These are phyloP conservation scores for Hybognathus amarus DNA, from an alignment of 2,797 vertebrate species.

Conservation along the genomic window DNA sequence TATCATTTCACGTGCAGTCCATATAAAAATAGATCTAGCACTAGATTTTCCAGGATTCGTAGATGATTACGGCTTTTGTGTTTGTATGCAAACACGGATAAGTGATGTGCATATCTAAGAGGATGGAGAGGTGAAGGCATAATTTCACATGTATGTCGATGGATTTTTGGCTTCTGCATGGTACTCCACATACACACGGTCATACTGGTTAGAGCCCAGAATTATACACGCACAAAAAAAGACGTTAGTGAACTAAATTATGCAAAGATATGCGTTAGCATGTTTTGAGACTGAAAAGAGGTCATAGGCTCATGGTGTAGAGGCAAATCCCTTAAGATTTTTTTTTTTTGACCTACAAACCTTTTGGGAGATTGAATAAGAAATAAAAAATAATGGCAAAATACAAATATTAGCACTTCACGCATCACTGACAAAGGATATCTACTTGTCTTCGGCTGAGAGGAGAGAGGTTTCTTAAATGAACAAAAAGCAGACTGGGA, in stretches of 20 bases:
- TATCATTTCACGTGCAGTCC: constrained; percentile 31
- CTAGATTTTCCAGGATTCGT: constrained; percentile 32
- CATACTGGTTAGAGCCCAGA: constrained; percentile 24
- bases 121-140: constrained; percentile 40
- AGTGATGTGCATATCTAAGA: constrained; percentile 38
- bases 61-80: neutral
- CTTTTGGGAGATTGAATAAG: constrained; percentile 25
- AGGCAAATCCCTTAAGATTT: constrained; percentile 37
- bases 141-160: constrained; percentile 32
- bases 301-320: constrained; percentile 44
- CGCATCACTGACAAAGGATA: constrained; percentile 37
- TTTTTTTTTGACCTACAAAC: constrained; percentile 29
- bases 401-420: constrained; percentile 46
- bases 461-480: constrained; percentile 23
- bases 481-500: constrained; percentile 29
- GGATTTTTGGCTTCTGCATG: constrained; percentile 45
- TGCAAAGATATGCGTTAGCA: constrained; percentile 35
- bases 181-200: constrained; percentile 20
- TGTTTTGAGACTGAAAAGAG: constrained; percentile 36
- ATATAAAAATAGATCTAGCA: constrained; percentile 49
- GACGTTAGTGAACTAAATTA: constrained; percentile 48
- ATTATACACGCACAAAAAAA: constrained; percentile 20
- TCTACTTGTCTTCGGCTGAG: constrained; percentile 35
- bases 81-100: constrained; percentile 34
- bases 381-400: constrained; percentile 24